These are phyloP conservation scores for Cheracebus regulus DNA, from an alignment of 2,797 vertebrate species.

Conservation along the genomic window DNA sequence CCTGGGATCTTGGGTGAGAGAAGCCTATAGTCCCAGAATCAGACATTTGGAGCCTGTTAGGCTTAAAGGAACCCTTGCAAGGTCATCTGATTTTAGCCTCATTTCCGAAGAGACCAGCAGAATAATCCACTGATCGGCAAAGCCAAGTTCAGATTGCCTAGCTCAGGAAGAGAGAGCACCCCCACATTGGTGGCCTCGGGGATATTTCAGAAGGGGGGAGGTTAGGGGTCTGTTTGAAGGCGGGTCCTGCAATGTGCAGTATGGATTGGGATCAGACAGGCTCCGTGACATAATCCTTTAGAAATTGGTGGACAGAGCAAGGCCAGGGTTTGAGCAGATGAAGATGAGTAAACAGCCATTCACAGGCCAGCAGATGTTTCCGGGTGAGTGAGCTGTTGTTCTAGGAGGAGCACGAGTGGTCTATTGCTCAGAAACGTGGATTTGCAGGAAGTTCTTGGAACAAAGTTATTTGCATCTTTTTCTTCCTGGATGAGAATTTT, in stretches of 20 bases:
- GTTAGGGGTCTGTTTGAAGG: neutral
- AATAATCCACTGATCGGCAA: neutral
- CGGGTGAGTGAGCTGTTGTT: too few species aligned
- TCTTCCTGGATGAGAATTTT: neutral
- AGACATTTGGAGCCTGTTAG: neutral
- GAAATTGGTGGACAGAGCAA: neutral
- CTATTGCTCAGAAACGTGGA: neutral
- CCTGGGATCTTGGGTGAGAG: neutral
- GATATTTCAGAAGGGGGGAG: neutral
- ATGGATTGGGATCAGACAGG: neutral
- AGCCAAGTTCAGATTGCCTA: neutral
- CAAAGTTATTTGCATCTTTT: neutral
- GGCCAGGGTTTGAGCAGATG: neutral
- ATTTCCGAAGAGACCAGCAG: neutral
- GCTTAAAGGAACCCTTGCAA: neutral
- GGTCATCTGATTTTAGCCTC: neutral
- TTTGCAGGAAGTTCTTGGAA: neutral
- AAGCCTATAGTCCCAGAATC: neutral
- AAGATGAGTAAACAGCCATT: neutral
- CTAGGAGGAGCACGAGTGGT: neutral
- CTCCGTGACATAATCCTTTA: rapidly evolving
- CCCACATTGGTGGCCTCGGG: neutral
- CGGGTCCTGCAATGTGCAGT: neutral
- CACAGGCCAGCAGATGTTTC: neutral
- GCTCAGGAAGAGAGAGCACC: neutral